Evolutionary conservation across 2,888 invertebrate species (phyloP).

Genomic region (Drosophila anomalata): DNA sequence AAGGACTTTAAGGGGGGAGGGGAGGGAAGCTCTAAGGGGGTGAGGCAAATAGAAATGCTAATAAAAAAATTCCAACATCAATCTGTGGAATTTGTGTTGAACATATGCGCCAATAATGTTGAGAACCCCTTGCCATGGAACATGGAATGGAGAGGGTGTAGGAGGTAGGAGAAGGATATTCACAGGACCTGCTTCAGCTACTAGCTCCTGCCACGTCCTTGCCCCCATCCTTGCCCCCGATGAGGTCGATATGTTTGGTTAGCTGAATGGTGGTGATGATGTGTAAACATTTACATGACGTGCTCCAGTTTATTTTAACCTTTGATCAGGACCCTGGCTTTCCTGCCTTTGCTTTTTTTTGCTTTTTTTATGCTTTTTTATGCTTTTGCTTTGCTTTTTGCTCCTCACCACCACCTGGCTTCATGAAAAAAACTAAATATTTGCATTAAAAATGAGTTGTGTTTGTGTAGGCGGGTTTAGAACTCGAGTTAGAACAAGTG

Average conservation of each 20-base stretch:
- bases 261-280: slow-evolving; percentile 80
- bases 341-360: background rate
- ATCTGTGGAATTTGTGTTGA: slow-evolving; percentile 79
- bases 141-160: no score
- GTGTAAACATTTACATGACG: slow-evolving; percentile 80
- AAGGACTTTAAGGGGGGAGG: background rate
- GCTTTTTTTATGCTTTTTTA: background rate
- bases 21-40: no score
- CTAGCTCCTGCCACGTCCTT: slow-evolving; percentile 41
- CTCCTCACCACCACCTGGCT: slow-evolving; percentile 30
- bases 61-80: slow-evolving; percentile 80
- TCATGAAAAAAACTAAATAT: slow-evolving; percentile 63
- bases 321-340: slow-evolving; percentile 64
- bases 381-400: background rate
- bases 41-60: slow-evolving; percentile 75
- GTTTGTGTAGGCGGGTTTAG: slow-evolving; percentile 69
- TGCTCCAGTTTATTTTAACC: slow-evolving; percentile 80
- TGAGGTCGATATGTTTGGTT: slow-evolving; percentile 81
- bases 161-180: background rate
- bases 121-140: slow-evolving; percentile 14
- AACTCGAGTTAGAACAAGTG: slow-evolving; percentile 22
- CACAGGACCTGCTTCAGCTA: slow-evolving; percentile 25
- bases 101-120: slow-evolving; percentile 78
- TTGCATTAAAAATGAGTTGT: slow-evolving; percentile 79
- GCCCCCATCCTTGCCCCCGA: slow-evolving; percentile 51